Evolutionary conservation across 1,140 invertebrate species (phyloP).

Genomic region (Apis laboriosa): DNA sequence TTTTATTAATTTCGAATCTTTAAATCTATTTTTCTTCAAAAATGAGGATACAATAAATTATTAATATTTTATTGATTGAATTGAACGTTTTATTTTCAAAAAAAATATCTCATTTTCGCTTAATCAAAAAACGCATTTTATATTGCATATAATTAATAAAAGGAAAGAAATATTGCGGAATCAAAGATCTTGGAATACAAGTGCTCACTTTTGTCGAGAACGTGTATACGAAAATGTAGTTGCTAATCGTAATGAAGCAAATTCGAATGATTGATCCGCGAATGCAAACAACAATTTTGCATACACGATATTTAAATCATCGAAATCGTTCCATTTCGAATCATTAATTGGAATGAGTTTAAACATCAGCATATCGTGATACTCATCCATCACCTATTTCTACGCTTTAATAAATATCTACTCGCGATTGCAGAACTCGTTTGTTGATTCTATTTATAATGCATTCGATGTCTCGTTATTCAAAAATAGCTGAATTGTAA

Average conservation of each 20-base stretch:
- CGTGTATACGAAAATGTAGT: neutral
- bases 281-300: slow-evolving; percentile 3
- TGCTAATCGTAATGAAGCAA: slow-evolving; percentile 20
- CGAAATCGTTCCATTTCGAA: slow-evolving; percentile 18
- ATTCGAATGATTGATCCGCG: slow-evolving; percentile 19
- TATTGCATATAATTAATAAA: neutral
- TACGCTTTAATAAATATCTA: neutral
- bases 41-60: too few species aligned
- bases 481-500: neutral
- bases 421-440: neutral
- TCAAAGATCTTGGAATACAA: neutral
- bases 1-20: too few species aligned
- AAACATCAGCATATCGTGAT: neutral
- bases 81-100: too few species aligned
- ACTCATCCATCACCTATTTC: neutral
- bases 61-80: too few species aligned
- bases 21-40: too few species aligned
- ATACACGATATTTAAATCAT: slow-evolving; percentile 30
- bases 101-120: too few species aligned
- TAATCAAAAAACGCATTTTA: neutral
- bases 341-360: neutral
- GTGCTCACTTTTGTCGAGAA: neutral
- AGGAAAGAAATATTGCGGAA: neutral
- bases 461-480: neutral
- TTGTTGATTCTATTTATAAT: neutral